phyloP scores from a whole-genome alignment of 2,888 invertebrate species.

The Metopia argyrocephala region DNA sequence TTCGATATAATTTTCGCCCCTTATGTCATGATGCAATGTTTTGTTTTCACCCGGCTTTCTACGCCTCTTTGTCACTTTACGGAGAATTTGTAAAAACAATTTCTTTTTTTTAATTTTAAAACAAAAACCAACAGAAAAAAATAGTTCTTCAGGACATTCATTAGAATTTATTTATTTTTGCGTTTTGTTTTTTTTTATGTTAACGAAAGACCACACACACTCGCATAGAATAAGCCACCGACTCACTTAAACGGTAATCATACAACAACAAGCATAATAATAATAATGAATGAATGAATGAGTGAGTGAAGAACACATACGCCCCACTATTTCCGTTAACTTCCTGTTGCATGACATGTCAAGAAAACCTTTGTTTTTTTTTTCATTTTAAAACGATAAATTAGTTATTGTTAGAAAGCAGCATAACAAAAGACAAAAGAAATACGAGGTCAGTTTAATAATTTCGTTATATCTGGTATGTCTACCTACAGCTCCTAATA shows the following conservation, averaged over 20 bases:
- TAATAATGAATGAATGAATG: background rate
- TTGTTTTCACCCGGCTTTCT: conserved; percentile 21
- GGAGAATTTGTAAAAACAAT: background rate
- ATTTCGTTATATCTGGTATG: too few relatives aligned
- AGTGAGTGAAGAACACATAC: conserved; percentile 45
- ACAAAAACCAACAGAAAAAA: background rate
- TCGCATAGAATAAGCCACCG: too few relatives aligned
- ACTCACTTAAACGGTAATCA: too few relatives aligned
- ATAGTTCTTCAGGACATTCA: conserved; percentile 55
- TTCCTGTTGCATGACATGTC: conserved; percentile 64
- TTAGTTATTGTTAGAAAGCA: conserved; percentile 62
- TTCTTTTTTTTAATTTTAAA: conserved; percentile 5
- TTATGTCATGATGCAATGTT: conserved; percentile 16
- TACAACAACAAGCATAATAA: background rate
- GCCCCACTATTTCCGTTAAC: conserved; percentile 63
- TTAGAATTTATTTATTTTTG: conserved; percentile 58
- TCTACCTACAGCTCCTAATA: too few relatives aligned
- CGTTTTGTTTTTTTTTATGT: too few relatives aligned
- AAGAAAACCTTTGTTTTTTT: conserved; percentile 5
- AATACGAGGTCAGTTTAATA: conserved; percentile 40
- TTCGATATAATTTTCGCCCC: conserved; percentile 2
- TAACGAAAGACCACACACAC: conserved; percentile 36
- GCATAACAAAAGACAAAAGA: conserved; percentile 38
- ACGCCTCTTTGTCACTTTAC: conserved; percentile 58
- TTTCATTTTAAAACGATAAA: conserved; percentile 61